phyloP scores from a whole-genome alignment of 1,140 invertebrate genomes.

The Cheumatopsyche charites region DNA sequence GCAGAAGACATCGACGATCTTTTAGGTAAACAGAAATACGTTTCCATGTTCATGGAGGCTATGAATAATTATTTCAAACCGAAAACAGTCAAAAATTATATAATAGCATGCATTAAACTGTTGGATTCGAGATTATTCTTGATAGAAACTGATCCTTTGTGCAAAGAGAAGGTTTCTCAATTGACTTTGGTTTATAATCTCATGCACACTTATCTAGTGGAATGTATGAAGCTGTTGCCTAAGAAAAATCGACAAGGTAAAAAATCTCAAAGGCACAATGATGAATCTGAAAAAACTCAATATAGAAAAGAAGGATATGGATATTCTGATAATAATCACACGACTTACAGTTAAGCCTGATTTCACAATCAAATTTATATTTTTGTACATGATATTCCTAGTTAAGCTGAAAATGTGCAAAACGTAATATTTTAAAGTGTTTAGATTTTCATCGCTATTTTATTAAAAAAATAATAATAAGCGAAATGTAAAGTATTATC shows the following conservation, averaged over 20 bases:
- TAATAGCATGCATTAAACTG: constrained; percentile 59
- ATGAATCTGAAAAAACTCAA: constrained; percentile 15
- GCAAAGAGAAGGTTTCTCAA: constrained; percentile 60
- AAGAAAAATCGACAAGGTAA: constrained; percentile 53
- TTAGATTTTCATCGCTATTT: neutral
- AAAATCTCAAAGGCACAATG: constrained; percentile 48
- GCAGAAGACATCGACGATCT: constrained; percentile 61
- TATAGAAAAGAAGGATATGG: constrained; percentile 20
- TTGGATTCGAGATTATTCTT: constrained; percentile 60
- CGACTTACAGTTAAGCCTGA: neutral
- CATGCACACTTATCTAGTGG: constrained; percentile 56
- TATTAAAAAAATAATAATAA: neutral
- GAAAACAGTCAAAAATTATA: constrained; percentile 60
- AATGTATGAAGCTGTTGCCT: constrained; percentile 56
- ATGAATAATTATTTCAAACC: constrained; percentile 60
- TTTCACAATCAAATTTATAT: neutral
- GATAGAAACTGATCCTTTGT: constrained; percentile 59
- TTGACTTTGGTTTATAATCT: constrained; percentile 59
- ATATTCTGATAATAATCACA: constrained; percentile 27
- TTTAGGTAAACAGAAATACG: constrained; percentile 59
- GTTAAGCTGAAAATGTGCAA: neutral
- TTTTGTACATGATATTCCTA: too few species aligned
- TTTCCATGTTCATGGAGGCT: constrained; percentile 58
- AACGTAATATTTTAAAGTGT: neutral
- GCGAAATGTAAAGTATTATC: too few species aligned